A percentile compares a stretch with the other conserved stretches of the same genome.
These are phyloP conservation scores for Cantharis lateralis DNA, from an alignment of 2,888 invertebrate genomes.

Conservation along the genomic window DNA sequence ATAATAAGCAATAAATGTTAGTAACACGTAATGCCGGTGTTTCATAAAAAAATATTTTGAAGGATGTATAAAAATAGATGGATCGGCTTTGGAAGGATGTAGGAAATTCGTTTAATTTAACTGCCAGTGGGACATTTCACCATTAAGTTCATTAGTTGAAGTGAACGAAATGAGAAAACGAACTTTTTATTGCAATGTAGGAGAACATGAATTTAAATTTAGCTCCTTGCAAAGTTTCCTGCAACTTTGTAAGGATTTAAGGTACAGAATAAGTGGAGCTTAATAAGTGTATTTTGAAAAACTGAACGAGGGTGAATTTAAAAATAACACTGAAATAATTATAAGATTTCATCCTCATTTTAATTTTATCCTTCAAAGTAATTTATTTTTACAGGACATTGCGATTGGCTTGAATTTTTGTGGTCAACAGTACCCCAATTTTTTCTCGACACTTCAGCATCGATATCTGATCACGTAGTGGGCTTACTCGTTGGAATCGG, in stretches of 20 bases:
- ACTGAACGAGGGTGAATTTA: not conserved
- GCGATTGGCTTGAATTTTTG: not conserved
- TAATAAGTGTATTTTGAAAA: not conserved
- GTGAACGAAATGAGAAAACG: not conserved
- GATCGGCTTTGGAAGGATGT: not conserved
- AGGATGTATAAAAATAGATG: not conserved
- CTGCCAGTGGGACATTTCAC: not conserved
- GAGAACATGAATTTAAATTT: not conserved
- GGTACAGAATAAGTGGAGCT: not conserved
- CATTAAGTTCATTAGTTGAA: not conserved
- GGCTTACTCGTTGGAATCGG: not conserved
- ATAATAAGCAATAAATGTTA: not conserved
- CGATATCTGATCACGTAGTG: not conserved
- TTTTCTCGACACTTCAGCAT: not conserved
- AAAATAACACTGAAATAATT: too few relatives aligned
- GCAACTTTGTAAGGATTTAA: not conserved
- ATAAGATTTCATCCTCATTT: too few relatives aligned
- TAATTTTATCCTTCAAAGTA: too few relatives aligned
- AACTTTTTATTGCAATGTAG: not conserved
- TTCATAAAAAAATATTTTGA: not conserved
- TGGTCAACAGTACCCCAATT: not conserved
- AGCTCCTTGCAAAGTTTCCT: not conserved
- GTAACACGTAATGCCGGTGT: not conserved
- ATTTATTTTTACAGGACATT: too few relatives aligned
- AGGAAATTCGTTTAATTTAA: not conserved